Conservation (phyloP, 1,140 invertebrate genomes). For the Papilio helenus region DNA sequence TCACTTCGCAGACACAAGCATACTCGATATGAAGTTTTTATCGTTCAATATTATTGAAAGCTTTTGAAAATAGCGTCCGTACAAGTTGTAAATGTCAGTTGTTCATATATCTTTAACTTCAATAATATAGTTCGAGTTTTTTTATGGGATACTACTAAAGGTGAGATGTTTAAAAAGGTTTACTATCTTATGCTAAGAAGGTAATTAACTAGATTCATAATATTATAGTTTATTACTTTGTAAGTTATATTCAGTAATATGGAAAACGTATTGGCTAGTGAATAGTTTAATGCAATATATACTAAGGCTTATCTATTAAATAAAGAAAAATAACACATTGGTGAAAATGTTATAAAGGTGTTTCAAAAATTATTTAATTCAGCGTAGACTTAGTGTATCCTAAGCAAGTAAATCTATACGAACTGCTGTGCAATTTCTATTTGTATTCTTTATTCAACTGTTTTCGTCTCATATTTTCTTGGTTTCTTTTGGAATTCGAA, state of each 20-base stretch:
- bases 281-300: too few relatives aligned
- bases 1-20: background rate
- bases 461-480: background rate
- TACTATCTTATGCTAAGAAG: background rate
- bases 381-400: background rate
- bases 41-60: constrained; percentile 33
- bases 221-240: too few relatives aligned
- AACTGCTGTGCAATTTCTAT: background rate
- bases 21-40: constrained; percentile 33
- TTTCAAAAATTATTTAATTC: background rate
- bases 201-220: background rate
- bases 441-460: background rate
- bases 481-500: background rate
- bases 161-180: background rate
- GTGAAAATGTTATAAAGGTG: background rate
- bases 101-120: constrained; percentile 25
- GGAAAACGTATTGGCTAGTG: too few relatives aligned
- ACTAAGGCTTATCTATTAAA: too few relatives aligned
- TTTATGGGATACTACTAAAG: background rate
- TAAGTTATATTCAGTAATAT: too few relatives aligned
- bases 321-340: background rate
- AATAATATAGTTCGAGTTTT: background rate
- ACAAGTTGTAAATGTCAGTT: constrained; percentile 31
- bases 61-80: constrained; percentile 27
- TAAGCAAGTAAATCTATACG: background rate